phyloP scores from a whole-genome alignment of 2,113 vertebrate genomes.

The Osmerus mordax region DNA sequence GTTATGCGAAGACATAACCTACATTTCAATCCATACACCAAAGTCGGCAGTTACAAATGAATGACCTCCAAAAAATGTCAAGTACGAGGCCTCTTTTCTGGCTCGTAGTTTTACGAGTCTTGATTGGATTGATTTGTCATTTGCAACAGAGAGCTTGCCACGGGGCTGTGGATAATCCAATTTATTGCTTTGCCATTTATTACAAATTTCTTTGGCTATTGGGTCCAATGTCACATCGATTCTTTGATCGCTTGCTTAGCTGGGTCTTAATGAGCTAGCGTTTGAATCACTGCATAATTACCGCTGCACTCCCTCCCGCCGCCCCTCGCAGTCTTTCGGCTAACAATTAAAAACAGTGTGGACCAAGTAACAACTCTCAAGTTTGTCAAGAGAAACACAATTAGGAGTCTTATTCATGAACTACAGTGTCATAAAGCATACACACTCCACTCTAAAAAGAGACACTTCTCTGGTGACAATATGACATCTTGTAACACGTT shows the following conservation, averaged over 20 bases:
- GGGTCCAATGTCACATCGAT: constrained; percentile 66
- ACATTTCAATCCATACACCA: constrained; percentile 18
- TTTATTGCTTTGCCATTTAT: constrained; percentile 73
- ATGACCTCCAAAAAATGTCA: constrained; percentile 8
- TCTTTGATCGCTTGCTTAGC: constrained; percentile 74
- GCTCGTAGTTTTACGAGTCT: constrained; percentile 44
- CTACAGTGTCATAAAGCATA: not conserved
- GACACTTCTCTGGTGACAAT: not conserved
- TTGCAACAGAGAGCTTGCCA: constrained; percentile 63
- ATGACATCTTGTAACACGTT: not conserved
- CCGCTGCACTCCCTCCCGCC: constrained; percentile 64
- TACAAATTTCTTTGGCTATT: constrained; percentile 72
- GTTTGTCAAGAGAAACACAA: not conserved
- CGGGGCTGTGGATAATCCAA: constrained; percentile 67
- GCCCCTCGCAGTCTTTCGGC: constrained; percentile 52
- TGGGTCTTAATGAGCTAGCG: constrained; percentile 71
- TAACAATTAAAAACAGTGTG: constrained; percentile 44
- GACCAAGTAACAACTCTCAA: constrained; percentile 15
- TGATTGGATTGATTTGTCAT: constrained; percentile 70
- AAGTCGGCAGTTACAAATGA: not conserved
- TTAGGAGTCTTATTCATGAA: not conserved
- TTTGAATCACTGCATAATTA: constrained; percentile 72
- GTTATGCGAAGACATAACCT: constrained; percentile 51
- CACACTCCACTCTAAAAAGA: not conserved
- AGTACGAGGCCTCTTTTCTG: constrained; percentile 27